Evolutionary conservation across 2,888 invertebrate genomes (phyloP), one percentile per base, ranked within the genome.

Genomic region (Labia minor): DNA sequence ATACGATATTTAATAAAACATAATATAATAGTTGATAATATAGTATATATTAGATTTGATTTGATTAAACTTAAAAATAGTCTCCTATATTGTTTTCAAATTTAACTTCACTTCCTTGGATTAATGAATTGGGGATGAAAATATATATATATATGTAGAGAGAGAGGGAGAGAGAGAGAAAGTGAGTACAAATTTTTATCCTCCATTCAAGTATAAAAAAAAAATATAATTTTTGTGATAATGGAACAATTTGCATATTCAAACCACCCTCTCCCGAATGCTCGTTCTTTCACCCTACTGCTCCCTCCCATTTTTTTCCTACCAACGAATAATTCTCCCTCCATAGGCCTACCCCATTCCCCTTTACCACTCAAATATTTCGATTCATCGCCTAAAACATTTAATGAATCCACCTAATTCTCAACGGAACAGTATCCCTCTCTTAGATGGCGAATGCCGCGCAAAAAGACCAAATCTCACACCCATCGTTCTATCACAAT

Each of bases 211-310:
- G 49, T 33, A 33, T 6, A 33, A 11, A 49, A 49, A 49, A 49
- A 49, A 49, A 26, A 49, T n/a, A 49, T 49, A 49, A 49, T 49
- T 49, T 49, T 49, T 49, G 49, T 16, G 49, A 49, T 49, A 49
- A 49, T 49, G 49, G 49, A 14, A 49, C 49, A 49, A 49, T 49
- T 49, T 49, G 49, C 49, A 49, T 49, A 49, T 49, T 49, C 49
- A 49, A 8, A 14, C n/a, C 16, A 3, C 8, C 2, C n/a, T 14
- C 16, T 3, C 49, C 49, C 14, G 49, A 49, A 49, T 49, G 49
- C 14, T 49, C 8, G 49, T 16, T 49, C 8, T 33, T 16, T 49
- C 49, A n/a, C 49, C 11, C 33, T 33, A 6, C 11, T 11, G 6
- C 33, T 49, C n/a, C 49, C 49, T 14, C 49, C 49, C 49, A 8